phyloP scores from a whole-genome alignment of 2,888 invertebrate species.

The Junonia oenone region DNA sequence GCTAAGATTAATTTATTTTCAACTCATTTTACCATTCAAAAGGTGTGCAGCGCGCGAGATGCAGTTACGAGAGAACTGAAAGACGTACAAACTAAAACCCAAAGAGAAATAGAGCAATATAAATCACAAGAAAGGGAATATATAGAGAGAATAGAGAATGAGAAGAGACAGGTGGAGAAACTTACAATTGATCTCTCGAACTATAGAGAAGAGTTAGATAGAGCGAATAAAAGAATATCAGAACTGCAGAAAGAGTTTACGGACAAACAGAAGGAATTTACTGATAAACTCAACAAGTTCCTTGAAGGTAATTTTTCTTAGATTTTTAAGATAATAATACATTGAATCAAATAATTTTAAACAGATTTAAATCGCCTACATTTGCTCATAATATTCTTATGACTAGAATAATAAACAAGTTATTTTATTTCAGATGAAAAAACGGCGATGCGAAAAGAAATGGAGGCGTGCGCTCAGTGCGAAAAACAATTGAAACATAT shows the following conservation, averaged over 20 bases:
- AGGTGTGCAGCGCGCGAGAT: conserved; percentile 82
- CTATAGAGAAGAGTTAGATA: conserved; percentile 74
- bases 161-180: conserved; percentile 74
- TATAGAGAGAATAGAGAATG: conserved; percentile 66
- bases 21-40: conserved; percentile 33
- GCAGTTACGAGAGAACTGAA: conserved; percentile 77
- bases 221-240: conserved; percentile 76
- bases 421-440: conserved; percentile 53
- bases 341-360: too few species aligned
- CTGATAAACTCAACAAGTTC: conserved; percentile 57
- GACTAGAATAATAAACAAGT: too few species aligned
- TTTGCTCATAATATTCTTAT: too few species aligned
- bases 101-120: conserved; percentile 57
- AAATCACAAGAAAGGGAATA: conserved; percentile 65
- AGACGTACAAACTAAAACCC: conserved; percentile 63
- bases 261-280: conserved; percentile 74
- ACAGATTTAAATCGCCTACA: too few species aligned
- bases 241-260: conserved; percentile 76
- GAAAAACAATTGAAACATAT: conserved; percentile 61
- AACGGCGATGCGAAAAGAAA: conserved; percentile 61
- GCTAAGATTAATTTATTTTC: background rate
- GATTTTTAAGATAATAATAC: too few species aligned
- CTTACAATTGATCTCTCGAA: conserved; percentile 65
- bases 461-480: conserved; percentile 59
- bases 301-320: too few species aligned